A percentile compares a stretch with the other conserved stretches of the same genome.
phyloP scores from a whole-genome alignment of 92 coral and sea anemone species.

The Porites rus region DNA sequence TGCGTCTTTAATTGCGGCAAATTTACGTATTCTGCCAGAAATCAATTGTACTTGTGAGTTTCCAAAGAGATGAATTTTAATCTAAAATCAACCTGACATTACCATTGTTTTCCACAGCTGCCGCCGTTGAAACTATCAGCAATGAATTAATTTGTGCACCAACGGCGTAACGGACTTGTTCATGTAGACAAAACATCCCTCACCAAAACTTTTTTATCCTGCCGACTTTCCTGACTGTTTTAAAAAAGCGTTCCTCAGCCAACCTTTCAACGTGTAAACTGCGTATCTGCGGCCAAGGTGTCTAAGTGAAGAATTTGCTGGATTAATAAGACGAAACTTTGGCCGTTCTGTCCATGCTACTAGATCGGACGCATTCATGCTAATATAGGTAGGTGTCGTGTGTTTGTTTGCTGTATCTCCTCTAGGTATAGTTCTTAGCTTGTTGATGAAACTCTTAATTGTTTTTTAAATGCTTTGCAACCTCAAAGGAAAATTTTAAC shows the following conservation, averaged over 20 bases:
- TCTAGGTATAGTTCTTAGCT: not conserved
- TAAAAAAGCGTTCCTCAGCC: not conserved
- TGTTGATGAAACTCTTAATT: not conserved
- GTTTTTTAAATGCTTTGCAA: not conserved
- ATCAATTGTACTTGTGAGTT: not conserved
- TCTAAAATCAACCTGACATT: constrained; percentile 11
- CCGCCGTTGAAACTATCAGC: constrained; percentile 16
- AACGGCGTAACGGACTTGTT: not conserved
- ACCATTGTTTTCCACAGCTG: constrained; percentile 38
- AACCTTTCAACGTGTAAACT: not conserved
- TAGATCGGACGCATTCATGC: not conserved
- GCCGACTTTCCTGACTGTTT: not conserved
- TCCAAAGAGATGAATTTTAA: constrained; percentile 21
- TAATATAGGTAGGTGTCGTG: not conserved
- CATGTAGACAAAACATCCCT: not conserved
- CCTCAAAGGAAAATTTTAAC: not conserved
- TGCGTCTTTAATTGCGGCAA: no score
- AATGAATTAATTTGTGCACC: constrained; percentile 1
- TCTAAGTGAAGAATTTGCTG: no score
- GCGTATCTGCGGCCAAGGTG: not conserved
- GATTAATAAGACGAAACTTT: not conserved
- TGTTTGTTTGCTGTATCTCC: not conserved
- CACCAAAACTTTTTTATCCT: not conserved
- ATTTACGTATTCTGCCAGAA: not conserved
- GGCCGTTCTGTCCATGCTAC: not conserved